Evolutionary conservation across 2,888 invertebrate species (phyloP).

Genomic region (Alcis repandata): DNA sequence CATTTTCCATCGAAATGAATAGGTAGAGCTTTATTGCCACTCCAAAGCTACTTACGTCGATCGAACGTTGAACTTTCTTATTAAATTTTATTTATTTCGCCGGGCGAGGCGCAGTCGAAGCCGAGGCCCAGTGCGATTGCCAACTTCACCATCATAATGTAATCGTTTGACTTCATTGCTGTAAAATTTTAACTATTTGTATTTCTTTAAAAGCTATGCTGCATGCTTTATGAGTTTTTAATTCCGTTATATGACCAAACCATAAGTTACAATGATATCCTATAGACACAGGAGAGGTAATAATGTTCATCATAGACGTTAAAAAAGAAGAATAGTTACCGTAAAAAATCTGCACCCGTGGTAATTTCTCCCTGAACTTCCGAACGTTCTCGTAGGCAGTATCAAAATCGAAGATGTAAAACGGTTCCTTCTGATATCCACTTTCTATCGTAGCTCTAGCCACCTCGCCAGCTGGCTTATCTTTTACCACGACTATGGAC

Average conservation of each 20-base stretch:
- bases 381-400: slow-evolving; percentile 53
- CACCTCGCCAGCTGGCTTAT: slow-evolving; percentile 42
- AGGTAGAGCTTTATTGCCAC: not conserved
- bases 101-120: slow-evolving; percentile 63
- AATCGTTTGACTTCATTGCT: slow-evolving; percentile 60
- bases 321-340: slow-evolving; percentile 47
- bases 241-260: too few relatives aligned
- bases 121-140: slow-evolving; percentile 53
- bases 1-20: not conserved
- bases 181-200: not conserved
- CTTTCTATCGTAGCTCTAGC: slow-evolving; percentile 54
- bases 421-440: slow-evolving; percentile 57
- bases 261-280: too few relatives aligned
- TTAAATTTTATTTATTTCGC: slow-evolving; percentile 59
- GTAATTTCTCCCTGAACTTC: slow-evolving; percentile 56
- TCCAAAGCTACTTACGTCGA: slow-evolving; percentile 50
- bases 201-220: not conserved
- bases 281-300: too few relatives aligned
- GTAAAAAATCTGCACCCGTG: slow-evolving; percentile 61
- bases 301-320: too few relatives aligned
- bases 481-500: slow-evolving; percentile 4
- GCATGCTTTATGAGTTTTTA: too few relatives aligned
- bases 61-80: slow-evolving; percentile 49
- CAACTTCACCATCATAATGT: slow-evolving; percentile 56
- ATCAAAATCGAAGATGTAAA: slow-evolving; percentile 58